A percentile compares a stretch with the other conserved stretches of the same genome.
These are phyloP conservation scores for Drosophila neutralis DNA, from an alignment of 2,888 invertebrate genomes.

Conservation along the genomic window DNA sequence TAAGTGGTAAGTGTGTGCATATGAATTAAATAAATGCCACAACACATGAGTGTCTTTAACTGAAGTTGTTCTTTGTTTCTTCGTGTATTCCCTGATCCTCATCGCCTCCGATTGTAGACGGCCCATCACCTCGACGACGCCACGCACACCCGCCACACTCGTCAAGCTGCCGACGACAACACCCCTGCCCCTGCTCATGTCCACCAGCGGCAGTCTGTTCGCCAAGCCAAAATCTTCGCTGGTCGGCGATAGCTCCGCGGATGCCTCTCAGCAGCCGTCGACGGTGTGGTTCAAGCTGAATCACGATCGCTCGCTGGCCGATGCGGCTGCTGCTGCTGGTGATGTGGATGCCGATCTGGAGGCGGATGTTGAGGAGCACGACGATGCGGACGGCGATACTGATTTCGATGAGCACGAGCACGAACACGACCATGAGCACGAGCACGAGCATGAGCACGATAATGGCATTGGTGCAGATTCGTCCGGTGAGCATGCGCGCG, in stretches of 20 bases:
- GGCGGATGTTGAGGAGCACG: slow-evolving; percentile 63
- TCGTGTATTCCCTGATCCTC: not conserved
- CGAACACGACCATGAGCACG: slow-evolving; percentile 35
- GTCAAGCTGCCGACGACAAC: slow-evolving; percentile 75
- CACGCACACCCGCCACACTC: slow-evolving; percentile 60
- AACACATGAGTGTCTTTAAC: not conserved
- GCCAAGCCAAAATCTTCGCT: slow-evolving; percentile 68
- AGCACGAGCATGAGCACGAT: slow-evolving; percentile 28
- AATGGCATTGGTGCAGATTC: slow-evolving; percentile 26
- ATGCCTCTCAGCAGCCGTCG: slow-evolving; percentile 79
- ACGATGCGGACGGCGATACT: slow-evolving; percentile 36
- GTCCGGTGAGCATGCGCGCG: slow-evolving; percentile 73
- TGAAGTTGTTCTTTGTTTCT: not conserved
- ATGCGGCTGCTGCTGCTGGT: slow-evolving; percentile 49
- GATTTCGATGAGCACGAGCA: slow-evolving; percentile 44
- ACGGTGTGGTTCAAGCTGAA: slow-evolving; percentile 80
- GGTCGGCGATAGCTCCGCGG: slow-evolving; percentile 46
- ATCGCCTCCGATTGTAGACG: slow-evolving; percentile 68
- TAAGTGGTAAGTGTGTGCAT: not conserved
- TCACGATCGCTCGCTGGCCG: slow-evolving; percentile 75
- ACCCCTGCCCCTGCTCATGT: slow-evolving; percentile 78
- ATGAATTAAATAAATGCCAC: not conserved
- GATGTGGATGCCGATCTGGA: slow-evolving; percentile 65
- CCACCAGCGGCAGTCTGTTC: slow-evolving; percentile 70
- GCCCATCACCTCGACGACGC: slow-evolving; percentile 83